These are phyloP conservation scores for Pangasianodon gigas DNA, from an alignment of 2,113 vertebrate species.

Conservation along the genomic window DNA sequence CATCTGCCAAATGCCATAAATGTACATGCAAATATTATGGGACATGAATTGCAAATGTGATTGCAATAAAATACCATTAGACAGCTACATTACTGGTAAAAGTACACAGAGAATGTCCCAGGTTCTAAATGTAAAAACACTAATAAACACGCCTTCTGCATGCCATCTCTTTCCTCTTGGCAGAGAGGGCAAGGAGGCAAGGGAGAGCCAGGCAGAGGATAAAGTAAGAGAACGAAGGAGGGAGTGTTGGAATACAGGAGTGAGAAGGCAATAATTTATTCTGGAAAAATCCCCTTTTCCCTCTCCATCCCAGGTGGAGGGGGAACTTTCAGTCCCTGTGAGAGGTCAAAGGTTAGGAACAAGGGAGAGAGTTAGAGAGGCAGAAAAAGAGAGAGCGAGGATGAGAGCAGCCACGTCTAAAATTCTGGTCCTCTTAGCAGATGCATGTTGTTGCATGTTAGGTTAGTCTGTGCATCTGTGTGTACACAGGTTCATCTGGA, in stretches of 20 bases:
- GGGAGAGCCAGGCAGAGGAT: conserved; percentile 43
- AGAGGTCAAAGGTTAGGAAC: conserved; percentile 20
- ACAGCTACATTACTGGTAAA: not conserved
- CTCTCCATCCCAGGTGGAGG: conserved; percentile 50
- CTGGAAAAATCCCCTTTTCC: conserved; percentile 63
- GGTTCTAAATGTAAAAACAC: not conserved
- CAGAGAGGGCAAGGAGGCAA: conserved; percentile 15
- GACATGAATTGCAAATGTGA: not conserved
- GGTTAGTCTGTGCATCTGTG: conserved; percentile 31
- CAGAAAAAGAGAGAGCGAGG: not conserved
- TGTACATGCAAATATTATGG: not conserved
- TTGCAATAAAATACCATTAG: not conserved
- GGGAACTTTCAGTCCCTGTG: conserved; percentile 54
- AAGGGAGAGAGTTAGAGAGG: not conserved
- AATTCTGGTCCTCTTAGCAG: conserved; percentile 32
- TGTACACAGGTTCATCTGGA: conserved; percentile 50
- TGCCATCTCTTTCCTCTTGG: conserved; percentile 29
- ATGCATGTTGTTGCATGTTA: conserved; percentile 32
- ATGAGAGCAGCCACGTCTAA: conserved; percentile 31
- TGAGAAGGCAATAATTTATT: conserved; percentile 56
- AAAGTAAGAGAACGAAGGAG: conserved; percentile 50
- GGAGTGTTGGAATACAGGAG: conserved; percentile 44
- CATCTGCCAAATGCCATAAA: not conserved
- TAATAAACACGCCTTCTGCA: conserved; percentile 25
- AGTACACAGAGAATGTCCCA: not conserved